Base-by-base conservation (phyloP, 2,113 vertebrate genomes). In the Chinchilla lanigera region DNA sequence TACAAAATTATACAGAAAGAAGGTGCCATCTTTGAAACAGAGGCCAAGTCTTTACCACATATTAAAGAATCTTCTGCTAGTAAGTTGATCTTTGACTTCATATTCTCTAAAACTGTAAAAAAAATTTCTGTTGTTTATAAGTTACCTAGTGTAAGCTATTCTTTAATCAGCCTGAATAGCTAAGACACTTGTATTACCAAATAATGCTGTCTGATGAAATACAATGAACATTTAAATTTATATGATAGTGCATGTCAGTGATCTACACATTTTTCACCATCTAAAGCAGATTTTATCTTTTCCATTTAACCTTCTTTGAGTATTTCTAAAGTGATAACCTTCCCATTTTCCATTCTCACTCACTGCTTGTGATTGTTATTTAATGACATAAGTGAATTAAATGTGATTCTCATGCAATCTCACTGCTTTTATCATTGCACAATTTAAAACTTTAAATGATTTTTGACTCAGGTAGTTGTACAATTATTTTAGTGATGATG, bases 401-500 rank as follows among this genome's bases (percentile, higher is more conserved):
- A 86, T 58, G 87, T 63, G n/a, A 88, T 38, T 63, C 20, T 87
- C 12, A 60, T 58, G 47, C 4, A 89, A 81, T 81, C 33, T n/a
- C 26, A 86, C 65, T 33, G 13, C 91, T 88, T 84, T 93, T 77
- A 33, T 89, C 28, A 38, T 71, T 67, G 50, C n/a, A 81, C 20
- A 85, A 90, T 33, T 63, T 90, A 86, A 0, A 81, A 33, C 6
- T 67, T 92, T 35, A 90, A 89, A 82, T 71, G 38, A 80, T 78
- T 82, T 4, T 83, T 54, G 1, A 52, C 12, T 54, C 52, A 47
- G 22, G 7, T 33, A 82, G 67, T 69, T 82, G n/a, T 77, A 82
- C 20, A 92, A 17, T 86, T 81, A 87, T 95, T 97, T 90, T 96
- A 84, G 87, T 83, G 30, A 73, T 92, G 24, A 9, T 58, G 14